Evolutionary conservation across 2,797 vertebrate species (phyloP).

Genomic region (Morus bassanus): DNA sequence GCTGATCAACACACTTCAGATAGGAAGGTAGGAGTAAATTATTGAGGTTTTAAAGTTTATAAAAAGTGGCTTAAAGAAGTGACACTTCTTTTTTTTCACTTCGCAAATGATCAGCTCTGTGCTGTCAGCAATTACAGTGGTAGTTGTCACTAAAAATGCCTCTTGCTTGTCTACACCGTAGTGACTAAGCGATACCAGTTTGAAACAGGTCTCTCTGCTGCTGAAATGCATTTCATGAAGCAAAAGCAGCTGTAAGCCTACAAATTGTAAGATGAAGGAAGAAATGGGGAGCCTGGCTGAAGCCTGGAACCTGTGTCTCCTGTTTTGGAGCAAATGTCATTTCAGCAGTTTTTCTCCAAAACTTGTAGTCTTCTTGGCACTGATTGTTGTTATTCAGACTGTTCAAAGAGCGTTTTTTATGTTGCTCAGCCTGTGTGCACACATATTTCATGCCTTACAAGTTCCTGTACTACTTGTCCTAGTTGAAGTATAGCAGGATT

Average conservation of each 20-base stretch:
- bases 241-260: not conserved
- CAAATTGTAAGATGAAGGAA: not conserved
- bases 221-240: not conserved
- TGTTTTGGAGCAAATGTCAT: not conserved
- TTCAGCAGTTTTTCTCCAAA: not conserved
- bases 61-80: not conserved
- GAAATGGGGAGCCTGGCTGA: not conserved
- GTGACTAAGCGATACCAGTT: not conserved
- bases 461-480: not conserved
- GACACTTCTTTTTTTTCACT: not conserved
- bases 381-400: not conserved
- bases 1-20: not conserved
- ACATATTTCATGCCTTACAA: not conserved
- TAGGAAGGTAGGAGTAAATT: not conserved
- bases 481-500: not conserved
- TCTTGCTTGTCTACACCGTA: not conserved
- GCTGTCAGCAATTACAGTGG: not conserved
- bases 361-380: not conserved
- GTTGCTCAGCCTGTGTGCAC: not conserved
- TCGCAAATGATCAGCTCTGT: not conserved
- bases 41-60: not conserved
- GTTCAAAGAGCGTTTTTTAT: fast-evolving
- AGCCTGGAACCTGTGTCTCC: fast-evolving
- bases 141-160: not conserved
- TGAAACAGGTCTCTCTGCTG: not conserved